A percentile compares a stretch with the other conserved stretches of the same genome.
These are phyloP conservation scores for Poeciliopsis paucimaculata DNA, from an alignment of 2,797 vertebrate genomes.

Conservation along the genomic window DNA sequence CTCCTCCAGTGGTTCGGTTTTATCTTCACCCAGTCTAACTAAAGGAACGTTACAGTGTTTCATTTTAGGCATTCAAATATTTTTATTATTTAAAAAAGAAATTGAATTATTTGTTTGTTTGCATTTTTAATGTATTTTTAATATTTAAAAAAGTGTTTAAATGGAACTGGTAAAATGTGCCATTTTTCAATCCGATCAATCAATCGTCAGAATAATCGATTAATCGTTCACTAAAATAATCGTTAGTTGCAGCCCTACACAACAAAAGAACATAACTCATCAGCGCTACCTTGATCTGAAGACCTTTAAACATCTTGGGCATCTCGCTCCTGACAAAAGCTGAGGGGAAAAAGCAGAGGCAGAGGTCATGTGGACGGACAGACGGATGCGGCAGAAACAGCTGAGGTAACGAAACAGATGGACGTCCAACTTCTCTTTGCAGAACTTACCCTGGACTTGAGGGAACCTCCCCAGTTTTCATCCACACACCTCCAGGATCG, in stretches of 20 bases:
- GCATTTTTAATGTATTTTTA: no score
- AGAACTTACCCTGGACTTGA: conserved; percentile 94
- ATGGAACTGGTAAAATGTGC: no score
- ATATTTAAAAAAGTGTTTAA: no score
- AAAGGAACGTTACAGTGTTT: no score
- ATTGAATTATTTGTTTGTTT: no score
- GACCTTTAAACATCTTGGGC: conserved; percentile 97
- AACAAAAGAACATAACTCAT: background rate
- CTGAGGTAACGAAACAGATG: conserved; percentile 41
- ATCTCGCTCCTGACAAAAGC: conserved; percentile 99
- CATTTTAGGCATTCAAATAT: no score
- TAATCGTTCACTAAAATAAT: no score
- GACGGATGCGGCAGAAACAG: conserved; percentile 30
- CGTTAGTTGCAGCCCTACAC: background rate
- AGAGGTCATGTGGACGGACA: conserved; percentile 20
- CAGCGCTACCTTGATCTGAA: conserved; percentile 93
- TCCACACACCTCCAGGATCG: conserved; percentile 98
- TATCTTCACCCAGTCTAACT: no score
- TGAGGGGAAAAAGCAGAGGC: conserved; percentile 60
- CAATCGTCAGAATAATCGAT: no score
- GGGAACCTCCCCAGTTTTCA: conserved; percentile 99
- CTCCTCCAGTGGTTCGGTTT: no score
- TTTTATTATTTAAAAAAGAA: no score
- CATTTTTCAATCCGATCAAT: no score
- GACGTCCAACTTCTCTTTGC: conserved; percentile 16